Percentiles rank a stretch among this genome's conserved stretches.
Conservation (phyloP, 1,140 invertebrate genomes). For the Drosophila grimshawi region DNA sequence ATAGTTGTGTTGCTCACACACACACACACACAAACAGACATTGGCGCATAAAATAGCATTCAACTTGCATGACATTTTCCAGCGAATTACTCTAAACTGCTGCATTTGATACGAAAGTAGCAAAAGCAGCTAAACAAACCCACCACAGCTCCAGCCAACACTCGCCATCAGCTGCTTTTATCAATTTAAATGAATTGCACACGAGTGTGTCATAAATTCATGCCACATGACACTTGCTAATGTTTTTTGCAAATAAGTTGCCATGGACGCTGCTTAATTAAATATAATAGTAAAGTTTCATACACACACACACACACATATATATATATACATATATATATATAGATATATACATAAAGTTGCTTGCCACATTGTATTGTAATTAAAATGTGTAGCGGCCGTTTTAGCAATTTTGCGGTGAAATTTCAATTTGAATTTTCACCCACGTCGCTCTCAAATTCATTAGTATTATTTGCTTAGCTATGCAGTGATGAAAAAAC, state of each 20-base stretch:
- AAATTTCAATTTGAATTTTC: conserved; percentile 73
- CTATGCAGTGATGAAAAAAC: background rate
- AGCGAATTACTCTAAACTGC: conserved; percentile 80
- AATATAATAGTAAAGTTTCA: conserved; percentile 55
- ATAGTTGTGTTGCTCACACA: conserved; percentile 71
- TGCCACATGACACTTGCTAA: conserved; percentile 72
- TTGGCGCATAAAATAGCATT: conserved; percentile 72
- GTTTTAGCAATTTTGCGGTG: conserved; percentile 46
- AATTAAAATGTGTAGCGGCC: conserved; percentile 68
- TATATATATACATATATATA: background rate
- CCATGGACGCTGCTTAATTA: conserved; percentile 66
- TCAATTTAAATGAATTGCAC: conserved; percentile 82
- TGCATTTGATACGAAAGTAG: conserved; percentile 63
- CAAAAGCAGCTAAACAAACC: conserved; percentile 51
- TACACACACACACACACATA: background rate
- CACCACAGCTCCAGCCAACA: background rate
- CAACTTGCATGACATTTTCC: conserved; percentile 75
- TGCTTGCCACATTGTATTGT: conserved; percentile 54
- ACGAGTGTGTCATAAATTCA: conserved; percentile 80
- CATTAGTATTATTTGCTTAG: conserved; percentile 50
- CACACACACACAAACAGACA: conserved; percentile 11
- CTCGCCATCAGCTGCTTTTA: conserved; percentile 52
- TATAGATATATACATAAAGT: background rate
- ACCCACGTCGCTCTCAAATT: conserved; percentile 39
- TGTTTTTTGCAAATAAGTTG: conserved; percentile 50